These are phyloP conservation scores for Hipposideros larvatus DNA, from an alignment of 2,797 vertebrate species.

Conservation along the genomic window DNA sequence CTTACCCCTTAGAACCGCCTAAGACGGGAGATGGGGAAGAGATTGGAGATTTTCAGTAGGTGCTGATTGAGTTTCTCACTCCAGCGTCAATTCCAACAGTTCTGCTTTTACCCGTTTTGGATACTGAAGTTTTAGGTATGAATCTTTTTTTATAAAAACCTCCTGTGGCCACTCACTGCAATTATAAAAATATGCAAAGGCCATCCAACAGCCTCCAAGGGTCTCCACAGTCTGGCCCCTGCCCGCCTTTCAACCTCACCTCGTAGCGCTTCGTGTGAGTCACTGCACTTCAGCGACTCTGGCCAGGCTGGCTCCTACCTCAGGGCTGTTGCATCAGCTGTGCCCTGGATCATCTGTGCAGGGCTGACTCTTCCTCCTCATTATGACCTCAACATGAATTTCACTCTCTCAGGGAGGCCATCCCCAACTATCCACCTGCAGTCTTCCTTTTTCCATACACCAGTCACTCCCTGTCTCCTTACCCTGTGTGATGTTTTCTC, in stretches of 20 bases:
- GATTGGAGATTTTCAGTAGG: background rate
- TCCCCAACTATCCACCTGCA: background rate
- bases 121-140: background rate
- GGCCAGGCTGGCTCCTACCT: background rate
- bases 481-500: background rate
- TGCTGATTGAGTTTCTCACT: background rate
- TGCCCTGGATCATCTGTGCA: background rate
- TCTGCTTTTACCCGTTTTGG: background rate
- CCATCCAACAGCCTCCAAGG: background rate
- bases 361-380: background rate
- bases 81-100: background rate
- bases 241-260: background rate
- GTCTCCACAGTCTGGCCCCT: background rate
- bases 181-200: background rate
- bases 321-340: background rate
- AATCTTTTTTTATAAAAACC: constrained; percentile 20
- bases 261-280: background rate
- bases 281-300: background rate
- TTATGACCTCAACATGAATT: background rate
- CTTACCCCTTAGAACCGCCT: background rate
- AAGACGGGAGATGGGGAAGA: background rate
- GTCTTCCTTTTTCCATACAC: background rate
- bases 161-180: background rate
- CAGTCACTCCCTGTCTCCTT: background rate
- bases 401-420: background rate